phyloP scores from a whole-genome alignment of 2,113 vertebrate genomes.

The Rhadina sibilatrix region DNA sequence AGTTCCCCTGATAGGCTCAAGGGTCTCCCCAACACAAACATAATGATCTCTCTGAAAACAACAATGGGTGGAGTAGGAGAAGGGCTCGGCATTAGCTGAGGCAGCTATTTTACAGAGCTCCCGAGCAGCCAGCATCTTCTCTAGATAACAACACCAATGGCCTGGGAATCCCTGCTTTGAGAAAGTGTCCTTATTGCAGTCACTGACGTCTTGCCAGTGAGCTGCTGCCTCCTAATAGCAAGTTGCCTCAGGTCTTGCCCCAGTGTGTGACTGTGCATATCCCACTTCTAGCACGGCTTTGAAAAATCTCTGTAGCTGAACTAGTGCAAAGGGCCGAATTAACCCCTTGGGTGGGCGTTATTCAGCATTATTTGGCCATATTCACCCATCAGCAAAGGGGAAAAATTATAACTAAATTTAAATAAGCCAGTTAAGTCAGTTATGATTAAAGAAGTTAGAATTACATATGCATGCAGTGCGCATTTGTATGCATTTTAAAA shows the following conservation, averaged over 20 bases:
- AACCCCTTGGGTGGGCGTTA: not conserved
- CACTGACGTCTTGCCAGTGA: not conserved
- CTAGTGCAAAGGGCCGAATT: not conserved
- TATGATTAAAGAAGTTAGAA: not conserved
- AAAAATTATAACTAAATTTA: not conserved
- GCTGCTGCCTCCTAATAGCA: not conserved
- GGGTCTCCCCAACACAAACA: not conserved
- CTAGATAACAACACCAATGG: fast-evolving
- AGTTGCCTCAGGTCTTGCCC: not conserved
- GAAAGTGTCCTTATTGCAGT: not conserved
- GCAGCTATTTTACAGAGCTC: not conserved
- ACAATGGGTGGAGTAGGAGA: not conserved
- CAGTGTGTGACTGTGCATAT: not conserved
- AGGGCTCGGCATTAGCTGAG: not conserved
- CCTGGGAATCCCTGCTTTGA: not conserved
- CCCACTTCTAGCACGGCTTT: not conserved
- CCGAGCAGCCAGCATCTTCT: fast-evolving
- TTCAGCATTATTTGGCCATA: not conserved
- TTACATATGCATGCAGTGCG: not conserved
- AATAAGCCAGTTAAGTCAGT: not conserved
- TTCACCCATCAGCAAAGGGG: not conserved
- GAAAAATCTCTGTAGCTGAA: not conserved
- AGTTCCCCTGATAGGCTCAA: not conserved
- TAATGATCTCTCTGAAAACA: not conserved
- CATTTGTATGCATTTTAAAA: not conserved